A percentile compares a stretch with the other conserved stretches of the same genome.
These are phyloP conservation scores for Amazona vittata DNA, from an alignment of 2,113 vertebrate genomes.

Conservation along the genomic window DNA sequence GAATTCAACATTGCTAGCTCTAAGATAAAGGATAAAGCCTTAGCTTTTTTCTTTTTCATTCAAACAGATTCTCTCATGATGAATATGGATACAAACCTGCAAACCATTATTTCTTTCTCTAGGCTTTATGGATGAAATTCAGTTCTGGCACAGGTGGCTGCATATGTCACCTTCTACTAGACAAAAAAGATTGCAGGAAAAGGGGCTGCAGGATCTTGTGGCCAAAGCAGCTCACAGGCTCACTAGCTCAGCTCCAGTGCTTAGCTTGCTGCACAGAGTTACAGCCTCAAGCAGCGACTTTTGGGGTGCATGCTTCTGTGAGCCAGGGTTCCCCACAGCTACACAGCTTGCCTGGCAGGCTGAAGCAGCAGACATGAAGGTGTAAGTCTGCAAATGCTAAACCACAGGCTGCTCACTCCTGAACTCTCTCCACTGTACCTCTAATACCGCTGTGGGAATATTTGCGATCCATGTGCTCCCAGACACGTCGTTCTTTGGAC, in stretches of 20 bases:
- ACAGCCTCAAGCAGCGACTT: background rate
- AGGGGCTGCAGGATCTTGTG: background rate
- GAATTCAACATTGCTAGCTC: background rate
- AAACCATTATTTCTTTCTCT: background rate
- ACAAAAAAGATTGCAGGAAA: background rate
- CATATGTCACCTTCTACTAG: background rate
- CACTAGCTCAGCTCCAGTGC: background rate
- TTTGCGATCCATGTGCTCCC: fast-evolving
- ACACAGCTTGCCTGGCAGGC: background rate
- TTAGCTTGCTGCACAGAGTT: fast-evolving
- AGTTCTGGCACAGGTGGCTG: background rate
- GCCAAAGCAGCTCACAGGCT: background rate
- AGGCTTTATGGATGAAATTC: background rate
- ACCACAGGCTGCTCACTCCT: background rate
- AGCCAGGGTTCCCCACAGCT: background rate
- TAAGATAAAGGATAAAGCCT: conserved; percentile 30
- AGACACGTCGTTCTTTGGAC: background rate
- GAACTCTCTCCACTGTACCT: background rate
- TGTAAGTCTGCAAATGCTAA: background rate
- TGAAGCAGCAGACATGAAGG: background rate
- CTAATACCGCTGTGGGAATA: background rate
- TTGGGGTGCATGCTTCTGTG: background rate
- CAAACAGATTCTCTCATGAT: background rate
- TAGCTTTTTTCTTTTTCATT: background rate
- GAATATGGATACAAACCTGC: conserved; percentile 18